A percentile compares a stretch with the other conserved stretches of the same genome.
phyloP scores from a whole-genome alignment of 2,113 vertebrate genomes.

The Gadus chalcogrammus region DNA sequence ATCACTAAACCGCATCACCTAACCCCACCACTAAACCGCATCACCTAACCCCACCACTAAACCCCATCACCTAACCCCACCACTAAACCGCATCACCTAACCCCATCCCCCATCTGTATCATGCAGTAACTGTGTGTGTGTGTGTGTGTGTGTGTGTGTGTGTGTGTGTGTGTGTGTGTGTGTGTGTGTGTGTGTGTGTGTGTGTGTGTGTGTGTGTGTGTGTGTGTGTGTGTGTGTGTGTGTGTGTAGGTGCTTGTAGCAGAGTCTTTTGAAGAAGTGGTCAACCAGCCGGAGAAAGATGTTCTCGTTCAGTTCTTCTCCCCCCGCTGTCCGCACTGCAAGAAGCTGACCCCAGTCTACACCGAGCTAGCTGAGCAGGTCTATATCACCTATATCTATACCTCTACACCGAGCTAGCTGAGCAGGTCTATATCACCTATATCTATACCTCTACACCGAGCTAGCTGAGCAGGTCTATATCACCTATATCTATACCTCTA shows the following conservation, averaged over 20 bases:
- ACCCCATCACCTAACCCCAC: no score
- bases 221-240: no score
- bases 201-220: no score
- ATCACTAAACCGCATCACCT: no score
- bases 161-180: neutral
- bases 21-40: no score
- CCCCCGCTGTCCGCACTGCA: constrained; percentile 69
- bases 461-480: neutral
- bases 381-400: neutral
- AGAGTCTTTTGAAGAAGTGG: constrained; percentile 69
- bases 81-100: no score
- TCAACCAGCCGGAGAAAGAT: constrained; percentile 64
- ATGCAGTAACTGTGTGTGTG: no score
- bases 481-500: no score
- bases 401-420: neutral
- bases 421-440: neutral
- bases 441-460: neutral
- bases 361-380: constrained; percentile 65
- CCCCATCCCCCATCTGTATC: no score
- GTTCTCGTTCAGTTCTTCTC: constrained; percentile 75
- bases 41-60: no score
- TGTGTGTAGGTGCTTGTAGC: constrained; percentile 71
- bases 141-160: neutral
- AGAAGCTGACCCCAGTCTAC: constrained; percentile 72
- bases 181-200: neutral